Evolutionary conservation across 2,113 vertebrate species (phyloP), one percentile per base, ranked within the genome.

Genomic region (Capra hircus): DNA sequence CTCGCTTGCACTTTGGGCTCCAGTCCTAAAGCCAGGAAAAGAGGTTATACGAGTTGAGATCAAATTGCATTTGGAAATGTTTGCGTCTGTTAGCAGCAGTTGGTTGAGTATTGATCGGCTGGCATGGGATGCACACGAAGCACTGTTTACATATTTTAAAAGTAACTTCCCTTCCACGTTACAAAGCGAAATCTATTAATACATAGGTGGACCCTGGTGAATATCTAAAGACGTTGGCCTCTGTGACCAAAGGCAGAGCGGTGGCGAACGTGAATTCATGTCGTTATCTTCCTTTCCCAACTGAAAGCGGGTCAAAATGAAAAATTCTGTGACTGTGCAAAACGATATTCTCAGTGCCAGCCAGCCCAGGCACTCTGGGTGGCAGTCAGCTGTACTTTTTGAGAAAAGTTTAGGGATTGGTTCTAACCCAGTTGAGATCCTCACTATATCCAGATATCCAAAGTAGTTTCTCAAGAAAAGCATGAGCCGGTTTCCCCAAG

Each of bases 381-480:
- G 94, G 77, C 95, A 84, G 86, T 55, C 60, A 88, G 25, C 88
- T 92, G 91, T 92, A 93, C 85, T 95, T 88, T 78, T 59, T 9
- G 50, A 78, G 92, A 23, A 98, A 98, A 98, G 97, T 99, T 98
- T 13, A 48, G 94, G 91, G 92, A 98, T 98, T 97, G 89, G 91
- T 97, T 98, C 59, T 96, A 94, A 93, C 96, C 84, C 94, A 57
- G 5, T 90, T 92, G 97, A 87, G 94, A 96, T 92, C 97, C 96
- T 97, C 77, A 36, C 50, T 88, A 28, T 85, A 90, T 81, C 64
- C 92, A 98, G 98, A 98, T 97, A 98, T 96, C 59, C 93, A 67
- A 95, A 98, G 98, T 95, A 90, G 95, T 98, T 98, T 83, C 94
- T 98, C 97, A 95, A 92, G 98, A 97, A 98, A 98, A 98, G 98